A percentile compares a stretch with the other conserved stretches of the same genome.
Conservation (phyloP, 2,888 invertebrate species). For the Nymphalis polychloros region DNA sequence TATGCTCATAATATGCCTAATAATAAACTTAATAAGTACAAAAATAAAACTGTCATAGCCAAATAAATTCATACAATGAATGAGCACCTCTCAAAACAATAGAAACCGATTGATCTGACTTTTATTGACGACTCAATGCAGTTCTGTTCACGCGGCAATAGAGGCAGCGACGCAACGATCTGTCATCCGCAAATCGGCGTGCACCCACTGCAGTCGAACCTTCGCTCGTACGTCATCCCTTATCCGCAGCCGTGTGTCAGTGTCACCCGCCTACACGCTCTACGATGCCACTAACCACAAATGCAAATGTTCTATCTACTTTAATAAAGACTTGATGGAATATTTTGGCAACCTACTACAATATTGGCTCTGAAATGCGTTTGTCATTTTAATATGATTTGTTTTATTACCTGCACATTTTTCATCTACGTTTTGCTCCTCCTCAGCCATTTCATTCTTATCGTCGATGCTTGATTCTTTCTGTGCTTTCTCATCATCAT, state of each 20-base stretch:
- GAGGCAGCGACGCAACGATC: slow-evolving; percentile 43
- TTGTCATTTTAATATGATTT: background rate
- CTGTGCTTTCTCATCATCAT: slow-evolving; percentile 38
- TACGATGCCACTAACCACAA: slow-evolving; percentile 48
- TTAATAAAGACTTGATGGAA: slow-evolving; percentile 6
- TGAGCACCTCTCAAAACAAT: slow-evolving; percentile 21
- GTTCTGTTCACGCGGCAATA: slow-evolving; percentile 36
- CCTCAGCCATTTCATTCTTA: slow-evolving; percentile 38
- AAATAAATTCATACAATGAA: background rate
- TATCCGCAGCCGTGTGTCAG: slow-evolving; percentile 69
- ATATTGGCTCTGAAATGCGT: background rate
- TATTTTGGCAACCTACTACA: background rate
- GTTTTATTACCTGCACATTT: slow-evolving; percentile 30
- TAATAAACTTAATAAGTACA: too few relatives aligned
- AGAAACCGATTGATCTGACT: slow-evolving; percentile 23
- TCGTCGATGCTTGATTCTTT: slow-evolving; percentile 44
- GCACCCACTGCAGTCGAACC: slow-evolving; percentile 61
- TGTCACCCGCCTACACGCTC: slow-evolving; percentile 50
- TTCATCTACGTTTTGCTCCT: slow-evolving; percentile 29
- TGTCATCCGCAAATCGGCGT: slow-evolving; percentile 57
- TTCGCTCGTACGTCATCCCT: slow-evolving; percentile 66
- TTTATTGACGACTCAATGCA: slow-evolving; percentile 37
- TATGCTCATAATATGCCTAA: too few relatives aligned
- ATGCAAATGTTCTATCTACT: slow-evolving; percentile 48
- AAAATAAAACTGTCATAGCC: too few relatives aligned